These are phyloP conservation scores for Archips xylosteana DNA, from an alignment of 2,888 invertebrate species.

Conservation along the genomic window DNA sequence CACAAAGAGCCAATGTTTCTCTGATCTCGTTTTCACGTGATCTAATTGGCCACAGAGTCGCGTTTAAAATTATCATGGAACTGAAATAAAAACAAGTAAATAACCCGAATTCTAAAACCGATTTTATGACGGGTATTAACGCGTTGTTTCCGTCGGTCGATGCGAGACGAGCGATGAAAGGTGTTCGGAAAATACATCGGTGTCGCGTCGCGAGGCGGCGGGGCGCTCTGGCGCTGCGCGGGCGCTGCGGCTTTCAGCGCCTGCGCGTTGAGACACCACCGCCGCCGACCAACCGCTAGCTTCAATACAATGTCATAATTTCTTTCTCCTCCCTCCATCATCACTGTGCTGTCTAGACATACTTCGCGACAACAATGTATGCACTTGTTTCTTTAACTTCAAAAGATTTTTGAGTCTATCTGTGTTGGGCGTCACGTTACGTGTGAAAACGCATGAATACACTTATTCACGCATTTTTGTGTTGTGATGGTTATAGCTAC, in stretches of 20 bases:
- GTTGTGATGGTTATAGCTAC: conserved; percentile 59
- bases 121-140: conserved; percentile 86
- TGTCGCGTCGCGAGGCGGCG: conserved; percentile 56
- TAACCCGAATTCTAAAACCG: conserved; percentile 85
- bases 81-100: conserved; percentile 85
- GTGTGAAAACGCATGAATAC: conserved; percentile 53
- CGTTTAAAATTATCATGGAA: conserved; percentile 83
- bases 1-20: conserved; percentile 38
- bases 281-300: conserved; percentile 18
- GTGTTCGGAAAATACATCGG: conserved; percentile 81
- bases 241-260: conserved; percentile 53
- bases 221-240: conserved; percentile 53
- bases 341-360: neutral
- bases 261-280: conserved; percentile 54
- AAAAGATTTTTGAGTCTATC: conserved; percentile 12
- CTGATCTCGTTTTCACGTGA: conserved; percentile 73
- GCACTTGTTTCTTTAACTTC: neutral
- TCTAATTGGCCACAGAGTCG: conserved; percentile 79
- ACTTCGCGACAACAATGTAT: neutral
- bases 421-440: conserved; percentile 51
- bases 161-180: conserved; percentile 84
- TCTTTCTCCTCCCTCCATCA: conserved; percentile 24
- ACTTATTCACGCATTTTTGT: conserved; percentile 59
- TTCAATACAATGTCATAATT: conserved; percentile 23
- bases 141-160: conserved; percentile 85